Evolutionary conservation across 1,140 invertebrate species (phyloP).

Genomic region (Oscheius sp.): DNA sequence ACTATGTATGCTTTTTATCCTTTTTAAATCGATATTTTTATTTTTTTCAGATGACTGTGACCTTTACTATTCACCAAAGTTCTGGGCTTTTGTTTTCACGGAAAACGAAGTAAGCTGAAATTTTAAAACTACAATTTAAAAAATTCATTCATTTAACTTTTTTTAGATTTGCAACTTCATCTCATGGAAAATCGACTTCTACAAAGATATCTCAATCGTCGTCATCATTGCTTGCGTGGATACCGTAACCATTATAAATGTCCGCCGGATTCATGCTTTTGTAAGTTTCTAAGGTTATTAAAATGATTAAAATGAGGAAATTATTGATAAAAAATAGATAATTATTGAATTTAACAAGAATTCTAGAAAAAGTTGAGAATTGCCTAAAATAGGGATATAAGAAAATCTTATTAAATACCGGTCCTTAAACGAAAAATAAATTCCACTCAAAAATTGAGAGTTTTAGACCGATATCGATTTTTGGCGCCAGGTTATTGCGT

Average conservation of each 20-base stretch:
- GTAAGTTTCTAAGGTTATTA: no score
- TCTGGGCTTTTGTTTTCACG: constrained; percentile 12
- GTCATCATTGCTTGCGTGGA: not conserved
- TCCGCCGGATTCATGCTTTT: not conserved
- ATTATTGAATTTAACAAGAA: no score
- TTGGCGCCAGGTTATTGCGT: no score
- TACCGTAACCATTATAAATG: not conserved
- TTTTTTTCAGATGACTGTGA: not conserved
- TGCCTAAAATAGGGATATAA: no score
- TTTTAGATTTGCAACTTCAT: not conserved
- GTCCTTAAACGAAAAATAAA: no score
- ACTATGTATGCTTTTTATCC: constrained; percentile 3
- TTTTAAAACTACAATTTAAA: not conserved
- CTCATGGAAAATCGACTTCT: not conserved
- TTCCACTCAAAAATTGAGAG: no score
- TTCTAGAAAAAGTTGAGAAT: no score
- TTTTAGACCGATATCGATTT: no score
- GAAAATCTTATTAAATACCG: no score
- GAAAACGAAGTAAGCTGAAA: not conserved
- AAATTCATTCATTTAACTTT: no score
- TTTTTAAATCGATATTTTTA: not conserved
- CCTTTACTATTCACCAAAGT: not conserved
- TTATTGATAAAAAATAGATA: no score
- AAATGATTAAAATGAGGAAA: no score
- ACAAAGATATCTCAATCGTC: not conserved